Percentiles rank a stretch among this genome's conserved stretches.
phyloP scores from a whole-genome alignment of 2,888 invertebrate genomes.

The Idaea straminata region DNA sequence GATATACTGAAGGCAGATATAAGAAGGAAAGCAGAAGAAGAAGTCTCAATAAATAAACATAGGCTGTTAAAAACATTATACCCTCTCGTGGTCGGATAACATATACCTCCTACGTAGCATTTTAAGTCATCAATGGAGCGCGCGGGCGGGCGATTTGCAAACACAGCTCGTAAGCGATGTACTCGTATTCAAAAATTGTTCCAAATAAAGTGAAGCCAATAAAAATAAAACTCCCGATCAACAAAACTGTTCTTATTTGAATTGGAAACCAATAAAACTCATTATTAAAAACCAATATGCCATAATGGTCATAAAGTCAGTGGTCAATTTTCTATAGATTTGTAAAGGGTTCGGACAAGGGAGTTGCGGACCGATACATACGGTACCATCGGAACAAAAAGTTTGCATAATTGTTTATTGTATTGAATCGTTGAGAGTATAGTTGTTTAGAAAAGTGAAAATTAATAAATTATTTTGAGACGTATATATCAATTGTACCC shows the following conservation, averaged over 20 bases:
- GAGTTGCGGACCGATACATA: constrained; percentile 53
- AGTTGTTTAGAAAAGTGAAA: constrained; percentile 31
- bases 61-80: no score
- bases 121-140: no score
- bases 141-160: no score
- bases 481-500: background rate
- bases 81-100: no score
- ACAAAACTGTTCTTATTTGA: background rate
- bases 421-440: constrained; percentile 72
- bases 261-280: background rate
- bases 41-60: no score
- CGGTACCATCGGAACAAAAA: constrained; percentile 59
- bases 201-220: background rate
- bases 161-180: constrained; percentile 53
- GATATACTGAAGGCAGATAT: no score
- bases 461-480: constrained; percentile 10
- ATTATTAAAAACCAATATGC: constrained; percentile 2
- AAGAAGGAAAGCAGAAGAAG: no score
- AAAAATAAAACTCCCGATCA: background rate
- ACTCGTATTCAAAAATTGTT: constrained; percentile 10
- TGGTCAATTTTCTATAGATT: constrained; percentile 21
- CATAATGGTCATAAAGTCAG: constrained; percentile 13
- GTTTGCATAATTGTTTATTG: constrained; percentile 65
- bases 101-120: no score
- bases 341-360: constrained; percentile 38